A percentile compares a stretch with the other conserved stretches of the same genome.
These are phyloP conservation scores for Zygothrica quintamaculata DNA, from an alignment of 2,888 invertebrate genomes.

Conservation along the genomic window DNA sequence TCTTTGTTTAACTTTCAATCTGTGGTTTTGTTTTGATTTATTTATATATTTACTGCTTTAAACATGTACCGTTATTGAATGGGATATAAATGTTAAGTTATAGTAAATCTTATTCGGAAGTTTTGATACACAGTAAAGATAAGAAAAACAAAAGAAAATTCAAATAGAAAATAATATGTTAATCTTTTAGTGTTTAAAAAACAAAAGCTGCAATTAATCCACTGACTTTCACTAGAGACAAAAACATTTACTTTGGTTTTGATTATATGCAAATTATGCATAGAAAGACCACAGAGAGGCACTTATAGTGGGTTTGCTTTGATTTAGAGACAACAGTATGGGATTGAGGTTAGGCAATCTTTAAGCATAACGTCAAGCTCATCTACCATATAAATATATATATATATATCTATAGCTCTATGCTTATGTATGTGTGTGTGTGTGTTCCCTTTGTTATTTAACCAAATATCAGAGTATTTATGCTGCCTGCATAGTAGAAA, in stretches of 20 bases:
- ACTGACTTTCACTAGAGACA: conserved; percentile 60
- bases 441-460: conserved; percentile 38
- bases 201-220: conserved; percentile 72
- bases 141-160: conserved; percentile 13
- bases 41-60: too few relatives aligned
- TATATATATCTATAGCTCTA: conserved; percentile 17
- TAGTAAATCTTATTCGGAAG: conserved; percentile 33
- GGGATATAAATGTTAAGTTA: conserved; percentile 16
- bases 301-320: conserved; percentile 26
- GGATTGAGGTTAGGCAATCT: conserved; percentile 28
- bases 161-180: conserved; percentile 54
- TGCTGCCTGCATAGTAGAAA: conserved; percentile 14
- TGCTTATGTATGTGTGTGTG: neutral
- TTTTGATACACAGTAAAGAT: conserved; percentile 30
- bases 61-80: conserved; percentile 30
- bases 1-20: conserved; percentile 3
- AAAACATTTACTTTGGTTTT: conserved; percentile 62
- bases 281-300: conserved; percentile 8
- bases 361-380: conserved; percentile 45
- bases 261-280: conserved; percentile 68
- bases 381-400: conserved; percentile 7
- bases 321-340: conserved; percentile 22
- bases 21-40: too few relatives aligned
- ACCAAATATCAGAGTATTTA: conserved; percentile 6
- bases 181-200: conserved; percentile 51